These are phyloP conservation scores for Hipposideros larvatus DNA, from an alignment of 2,797 vertebrate species.

Conservation along the genomic window DNA sequence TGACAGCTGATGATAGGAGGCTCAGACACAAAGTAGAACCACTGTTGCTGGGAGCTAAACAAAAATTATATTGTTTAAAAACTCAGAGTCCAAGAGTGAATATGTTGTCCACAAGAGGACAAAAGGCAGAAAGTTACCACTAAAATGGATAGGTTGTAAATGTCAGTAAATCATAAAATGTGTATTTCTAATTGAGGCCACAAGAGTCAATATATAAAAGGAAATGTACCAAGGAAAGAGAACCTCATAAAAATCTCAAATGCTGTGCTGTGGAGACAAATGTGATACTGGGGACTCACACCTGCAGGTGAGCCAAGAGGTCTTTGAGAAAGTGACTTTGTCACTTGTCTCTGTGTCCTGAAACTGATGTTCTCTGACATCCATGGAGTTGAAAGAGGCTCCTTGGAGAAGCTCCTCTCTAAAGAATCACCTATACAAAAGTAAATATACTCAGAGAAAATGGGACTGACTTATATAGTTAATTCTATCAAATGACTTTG, in stretches of 20 bases:
- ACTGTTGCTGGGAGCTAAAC: neutral
- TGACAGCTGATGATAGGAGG: neutral
- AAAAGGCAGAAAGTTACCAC: neutral
- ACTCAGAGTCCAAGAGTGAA: neutral
- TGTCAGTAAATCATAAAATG: neutral
- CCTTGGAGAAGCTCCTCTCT: neutral
- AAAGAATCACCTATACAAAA: neutral
- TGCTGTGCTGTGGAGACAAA: neutral
- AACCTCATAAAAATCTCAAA: neutral
- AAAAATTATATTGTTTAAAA: slow-evolving; percentile 52
- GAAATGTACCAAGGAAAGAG: neutral
- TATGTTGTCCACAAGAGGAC: neutral
- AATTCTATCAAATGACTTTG: neutral
- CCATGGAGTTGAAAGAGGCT: neutral
- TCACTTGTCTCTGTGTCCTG: neutral
- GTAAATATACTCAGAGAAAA: neutral
- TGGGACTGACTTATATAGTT: neutral
- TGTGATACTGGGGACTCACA: neutral
- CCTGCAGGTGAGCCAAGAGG: neutral
- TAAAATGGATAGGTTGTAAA: slow-evolving; percentile 12
- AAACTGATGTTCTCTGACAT: neutral
- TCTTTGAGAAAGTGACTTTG: neutral
- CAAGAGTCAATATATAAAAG: neutral
- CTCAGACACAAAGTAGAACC: neutral
- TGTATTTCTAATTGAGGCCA: neutral